Evolutionary conservation across 2,888 invertebrate species (phyloP).

Genomic region (Drosophila anceps): DNA sequence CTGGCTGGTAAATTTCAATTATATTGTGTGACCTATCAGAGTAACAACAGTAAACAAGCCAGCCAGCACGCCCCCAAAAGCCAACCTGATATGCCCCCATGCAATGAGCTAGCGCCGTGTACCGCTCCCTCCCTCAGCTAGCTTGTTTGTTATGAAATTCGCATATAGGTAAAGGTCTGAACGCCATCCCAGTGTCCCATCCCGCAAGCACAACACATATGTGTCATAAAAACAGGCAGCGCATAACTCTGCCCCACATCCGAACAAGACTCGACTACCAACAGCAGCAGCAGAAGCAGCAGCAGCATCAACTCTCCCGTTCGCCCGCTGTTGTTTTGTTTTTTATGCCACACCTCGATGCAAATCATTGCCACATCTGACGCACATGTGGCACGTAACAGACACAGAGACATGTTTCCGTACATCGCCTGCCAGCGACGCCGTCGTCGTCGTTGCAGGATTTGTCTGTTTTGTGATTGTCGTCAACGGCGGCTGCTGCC

Average conservation of each 20-base stretch:
- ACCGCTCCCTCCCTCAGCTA: background rate
- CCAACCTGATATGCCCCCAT: background rate
- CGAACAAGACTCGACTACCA: slow-evolving; percentile 2
- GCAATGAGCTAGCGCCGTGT: background rate
- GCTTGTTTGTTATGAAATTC: slow-evolving; percentile 53
- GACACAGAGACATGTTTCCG: slow-evolving; percentile 73
- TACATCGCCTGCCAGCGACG: slow-evolving; percentile 37
- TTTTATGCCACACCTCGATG: slow-evolving; percentile 82
- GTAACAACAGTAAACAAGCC: slow-evolving; percentile 68
- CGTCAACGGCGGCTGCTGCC: slow-evolving; percentile 27
- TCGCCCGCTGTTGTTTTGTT: slow-evolving; percentile 61
- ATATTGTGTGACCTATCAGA: slow-evolving; percentile 76
- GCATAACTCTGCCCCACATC: slow-evolving; percentile 66
- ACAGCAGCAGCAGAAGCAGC: slow-evolving; percentile 1
- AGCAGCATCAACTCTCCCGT: slow-evolving; percentile 7
- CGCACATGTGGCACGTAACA: slow-evolving; percentile 81
- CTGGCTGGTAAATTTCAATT: slow-evolving; percentile 68
- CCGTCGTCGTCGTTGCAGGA: slow-evolving; percentile 57
- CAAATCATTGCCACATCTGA: slow-evolving; percentile 80
- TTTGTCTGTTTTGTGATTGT: slow-evolving; percentile 76
- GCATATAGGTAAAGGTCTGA: slow-evolving; percentile 43
- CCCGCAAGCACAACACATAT: slow-evolving; percentile 49
- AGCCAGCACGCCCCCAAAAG: slow-evolving; percentile 4
- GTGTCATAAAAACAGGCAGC: slow-evolving; percentile 77
- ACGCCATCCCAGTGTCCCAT: background rate